These are phyloP conservation scores for Myopa testacea DNA, from an alignment of 2,888 invertebrate genomes.

Conservation along the genomic window DNA sequence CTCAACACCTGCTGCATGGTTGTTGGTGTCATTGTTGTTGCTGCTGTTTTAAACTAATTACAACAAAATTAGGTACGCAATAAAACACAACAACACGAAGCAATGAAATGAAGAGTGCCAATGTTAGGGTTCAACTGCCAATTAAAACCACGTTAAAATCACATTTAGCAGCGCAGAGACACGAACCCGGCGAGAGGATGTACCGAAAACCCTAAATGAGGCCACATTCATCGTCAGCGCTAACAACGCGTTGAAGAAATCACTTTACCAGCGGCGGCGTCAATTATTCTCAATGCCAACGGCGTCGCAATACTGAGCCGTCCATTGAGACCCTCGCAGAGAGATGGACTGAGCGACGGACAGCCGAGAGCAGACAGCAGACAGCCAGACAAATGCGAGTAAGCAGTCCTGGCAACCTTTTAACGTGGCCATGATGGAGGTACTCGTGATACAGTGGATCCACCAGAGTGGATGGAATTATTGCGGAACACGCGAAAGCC, in stretches of 20 bases:
- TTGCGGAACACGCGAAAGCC: constrained; percentile 59
- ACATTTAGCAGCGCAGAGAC: constrained; percentile 55
- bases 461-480: constrained; percentile 54
- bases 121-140: constrained; percentile 51
- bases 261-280: constrained; percentile 65
- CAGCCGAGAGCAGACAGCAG: constrained; percentile 39
- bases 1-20: too few relatives aligned
- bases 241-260: constrained; percentile 67
- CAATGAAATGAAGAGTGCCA: too few relatives aligned
- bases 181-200: constrained; percentile 44
- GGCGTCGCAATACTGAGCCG: not conserved
- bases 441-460: too few relatives aligned
- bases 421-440: too few relatives aligned
- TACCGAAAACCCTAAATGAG: constrained; percentile 59
- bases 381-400: not conserved
- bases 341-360: not conserved
- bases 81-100: too few relatives aligned
- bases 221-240: constrained; percentile 61
- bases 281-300: constrained; percentile 35
- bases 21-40: too few relatives aligned
- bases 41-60: too few relatives aligned
- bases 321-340: not conserved
- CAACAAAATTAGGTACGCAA: too few relatives aligned
- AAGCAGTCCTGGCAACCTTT: too few relatives aligned
- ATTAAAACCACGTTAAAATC: constrained; percentile 66